Evolutionary conservation across 2,888 invertebrate species (phyloP).

Genomic region (Andrena praecox): DNA sequence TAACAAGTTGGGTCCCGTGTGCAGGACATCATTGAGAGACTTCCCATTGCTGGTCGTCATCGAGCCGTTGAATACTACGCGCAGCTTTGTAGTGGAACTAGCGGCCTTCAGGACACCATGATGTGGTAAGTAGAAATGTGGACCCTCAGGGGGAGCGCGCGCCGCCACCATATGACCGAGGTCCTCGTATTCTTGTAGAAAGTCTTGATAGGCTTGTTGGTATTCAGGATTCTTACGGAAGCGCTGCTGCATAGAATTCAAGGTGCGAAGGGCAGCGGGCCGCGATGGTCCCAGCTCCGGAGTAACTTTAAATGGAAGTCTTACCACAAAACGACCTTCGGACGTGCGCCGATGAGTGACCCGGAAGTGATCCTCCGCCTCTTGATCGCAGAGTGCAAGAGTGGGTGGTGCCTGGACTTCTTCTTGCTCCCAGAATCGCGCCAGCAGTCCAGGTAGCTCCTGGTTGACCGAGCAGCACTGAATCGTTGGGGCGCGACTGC

Average conservation of each 20-base stretch:
- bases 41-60: background rate
- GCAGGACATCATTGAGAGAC: background rate
- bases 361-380: background rate
- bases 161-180: background rate
- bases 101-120: background rate
- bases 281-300: background rate
- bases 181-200: background rate
- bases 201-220: background rate
- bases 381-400: background rate
- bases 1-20: background rate
- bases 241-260: background rate
- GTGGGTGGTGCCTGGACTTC: background rate
- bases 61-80: conserved; percentile 14
- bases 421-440: conserved; percentile 10
- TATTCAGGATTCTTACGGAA: background rate
- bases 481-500: fast-evolving
- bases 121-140: background rate
- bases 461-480: background rate
- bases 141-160: no score
- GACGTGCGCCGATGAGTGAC: background rate
- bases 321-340: background rate
- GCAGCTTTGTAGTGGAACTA: conserved; percentile 2
- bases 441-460: background rate
- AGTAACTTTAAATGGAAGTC: background rate
- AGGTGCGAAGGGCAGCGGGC: background rate